phyloP scores from a whole-genome alignment of 2,113 vertebrate species.

The Polypterus bichir region DNA sequence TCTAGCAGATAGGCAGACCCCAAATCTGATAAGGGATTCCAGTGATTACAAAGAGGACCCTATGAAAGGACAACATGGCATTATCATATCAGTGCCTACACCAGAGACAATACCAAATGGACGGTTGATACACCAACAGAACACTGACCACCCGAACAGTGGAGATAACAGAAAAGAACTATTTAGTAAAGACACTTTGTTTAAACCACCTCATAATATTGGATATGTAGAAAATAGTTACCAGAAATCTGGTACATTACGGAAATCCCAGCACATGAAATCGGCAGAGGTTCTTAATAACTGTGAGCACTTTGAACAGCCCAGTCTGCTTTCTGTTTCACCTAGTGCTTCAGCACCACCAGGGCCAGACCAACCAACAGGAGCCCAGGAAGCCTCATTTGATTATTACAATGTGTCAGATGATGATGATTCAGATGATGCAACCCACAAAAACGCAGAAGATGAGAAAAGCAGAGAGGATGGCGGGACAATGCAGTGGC shows the following conservation, averaged over 20 bases:
- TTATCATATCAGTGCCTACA: slow-evolving; percentile 48
- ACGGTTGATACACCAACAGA: slow-evolving; percentile 59
- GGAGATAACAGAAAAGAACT: slow-evolving; percentile 87
- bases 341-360: slow-evolving; percentile 56
- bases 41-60: slow-evolving; percentile 71
- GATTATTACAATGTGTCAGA: slow-evolving; percentile 97
- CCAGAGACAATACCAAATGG: slow-evolving; percentile 69
- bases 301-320: slow-evolving; percentile 71
- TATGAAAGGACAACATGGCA: slow-evolving; percentile 56
- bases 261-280: slow-evolving; percentile 63
- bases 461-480: slow-evolving; percentile 65
- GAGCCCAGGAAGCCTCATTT: slow-evolving; percentile 73
- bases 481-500: slow-evolving; percentile 91
- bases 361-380: slow-evolving; percentile 61
- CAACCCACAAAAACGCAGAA: slow-evolving; percentile 56
- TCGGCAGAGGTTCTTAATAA: slow-evolving; percentile 67
- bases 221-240: slow-evolving; percentile 72
- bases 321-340: slow-evolving; percentile 60
- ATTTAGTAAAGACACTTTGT: slow-evolving; percentile 88
- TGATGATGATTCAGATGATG: slow-evolving; percentile 83
- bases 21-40: slow-evolving; percentile 68
- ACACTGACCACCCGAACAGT: slow-evolving; percentile 64
- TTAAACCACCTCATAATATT: slow-evolving; percentile 84
- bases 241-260: slow-evolving; percentile 76
- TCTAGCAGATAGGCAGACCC: slow-evolving; percentile 61